Evolutionary conservation across 2,797 vertebrate genomes (phyloP), one percentile per base, ranked within the genome.

Genomic region (Schizopygopsis pylzovi): DNA sequence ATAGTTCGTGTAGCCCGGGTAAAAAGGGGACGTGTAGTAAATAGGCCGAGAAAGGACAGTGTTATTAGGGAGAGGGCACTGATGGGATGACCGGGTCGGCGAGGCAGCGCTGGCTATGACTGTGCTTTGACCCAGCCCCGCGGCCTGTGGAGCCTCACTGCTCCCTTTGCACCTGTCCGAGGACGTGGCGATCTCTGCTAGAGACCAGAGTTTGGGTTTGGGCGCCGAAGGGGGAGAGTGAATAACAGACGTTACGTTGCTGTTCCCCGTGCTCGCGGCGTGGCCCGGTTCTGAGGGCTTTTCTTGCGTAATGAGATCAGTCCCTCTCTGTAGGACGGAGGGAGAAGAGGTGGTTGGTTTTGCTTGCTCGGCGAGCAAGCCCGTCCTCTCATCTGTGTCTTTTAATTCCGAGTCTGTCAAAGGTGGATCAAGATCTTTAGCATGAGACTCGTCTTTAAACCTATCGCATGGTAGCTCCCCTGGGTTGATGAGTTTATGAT

Each of bases 1-100:
- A 93, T 99, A 99, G 98, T 99, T 99, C 97, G 98, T 98, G 95
- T 99, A 99, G 90, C 97, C 97, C 33, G 97, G 95, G 91, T 99
- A 99, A 96, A 99, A 99, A 84, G 98, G 97, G 81, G 97, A 96
- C 75, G 98, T 97, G 96, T 99, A 99, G 93, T 99, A 99, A 79
- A 99, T 96, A 84, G 98, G 97, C 90, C 98, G 95, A 88, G 97
- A 97, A 71, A 99, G 94, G 47, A 99, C 97, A 43, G 97, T 95
- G 93, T 96, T 97, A 93, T 94, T 97, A 28, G 97, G 97, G 88
- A 97, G 97, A 61, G 96, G 95, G 81, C 97, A 97, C 91, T 97
- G 97, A 0, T 96, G 94, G 22, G 96, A 41, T 91, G 95, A 91
- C 93, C 95, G 84, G 86, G 93, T 89, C 87, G 97, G 92, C 90